Percentiles rank a stretch among this genome's conserved stretches.
Conservation (phyloP, 2,113 vertebrate genomes). For the Chunga burmeisteri region DNA sequence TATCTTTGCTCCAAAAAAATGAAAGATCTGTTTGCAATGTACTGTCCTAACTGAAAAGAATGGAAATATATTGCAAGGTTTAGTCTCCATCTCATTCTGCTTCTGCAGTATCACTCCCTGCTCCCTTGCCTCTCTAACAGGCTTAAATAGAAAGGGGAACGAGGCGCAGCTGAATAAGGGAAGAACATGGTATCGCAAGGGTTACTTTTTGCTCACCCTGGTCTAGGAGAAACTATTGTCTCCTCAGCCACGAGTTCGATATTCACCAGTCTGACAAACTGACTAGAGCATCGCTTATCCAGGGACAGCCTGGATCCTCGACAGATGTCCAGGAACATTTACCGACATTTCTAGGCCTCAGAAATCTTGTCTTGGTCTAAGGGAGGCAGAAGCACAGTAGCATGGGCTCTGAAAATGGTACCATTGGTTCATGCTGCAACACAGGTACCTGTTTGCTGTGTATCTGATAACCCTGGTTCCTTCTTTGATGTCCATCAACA, state of each 20-base stretch:
- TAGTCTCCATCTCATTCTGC: not conserved
- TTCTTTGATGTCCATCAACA: not conserved
- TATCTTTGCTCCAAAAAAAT: not conserved
- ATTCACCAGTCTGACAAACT: not conserved
- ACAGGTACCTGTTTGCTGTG: not conserved
- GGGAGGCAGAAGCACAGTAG: not conserved
- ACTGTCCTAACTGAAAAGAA: not conserved
- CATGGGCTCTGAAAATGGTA: not conserved
- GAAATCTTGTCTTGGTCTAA: not conserved
- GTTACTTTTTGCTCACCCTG: not conserved
- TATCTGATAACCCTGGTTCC: not conserved
- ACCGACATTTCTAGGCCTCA: not conserved
- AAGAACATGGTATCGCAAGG: not conserved
- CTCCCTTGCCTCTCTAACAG: not conserved
- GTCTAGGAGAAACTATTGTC: not conserved
- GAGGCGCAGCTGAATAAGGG: not conserved
- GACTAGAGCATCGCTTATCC: not conserved
- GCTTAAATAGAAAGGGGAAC: not conserved
- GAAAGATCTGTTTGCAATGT: not conserved
- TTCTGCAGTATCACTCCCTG: not conserved
- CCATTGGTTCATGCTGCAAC: not conserved
- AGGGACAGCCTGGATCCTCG: not conserved
- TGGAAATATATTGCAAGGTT: not conserved
- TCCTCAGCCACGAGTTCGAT: not conserved
- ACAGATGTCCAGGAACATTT: not conserved